Conservation (phyloP, 2,888 invertebrate species). For the Thera britannica region DNA sequence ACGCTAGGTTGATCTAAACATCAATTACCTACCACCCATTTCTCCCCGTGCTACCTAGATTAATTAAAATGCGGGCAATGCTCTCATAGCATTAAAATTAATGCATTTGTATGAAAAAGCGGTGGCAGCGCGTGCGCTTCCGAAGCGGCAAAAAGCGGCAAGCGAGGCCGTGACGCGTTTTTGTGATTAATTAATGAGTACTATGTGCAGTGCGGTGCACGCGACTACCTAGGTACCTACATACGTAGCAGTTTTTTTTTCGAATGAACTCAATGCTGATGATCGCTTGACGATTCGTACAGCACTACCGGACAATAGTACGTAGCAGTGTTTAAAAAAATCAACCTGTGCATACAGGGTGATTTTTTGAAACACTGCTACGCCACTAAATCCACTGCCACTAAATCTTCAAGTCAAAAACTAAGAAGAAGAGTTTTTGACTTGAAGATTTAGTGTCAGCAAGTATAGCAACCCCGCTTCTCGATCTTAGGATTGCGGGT, state of each 20-base stretch:
- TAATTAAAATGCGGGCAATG: slow-evolving; percentile 61
- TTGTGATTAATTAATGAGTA: slow-evolving; percentile 23
- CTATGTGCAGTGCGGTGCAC: slow-evolving; percentile 13
- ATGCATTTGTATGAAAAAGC: slow-evolving; percentile 60
- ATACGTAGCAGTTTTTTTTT: not conserved
- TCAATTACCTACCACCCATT: slow-evolving; percentile 25
- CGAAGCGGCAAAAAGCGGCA: slow-evolving; percentile 60
- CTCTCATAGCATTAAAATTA: slow-evolving; percentile 65
- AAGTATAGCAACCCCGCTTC: too few relatives aligned
- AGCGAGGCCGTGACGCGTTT: slow-evolving; percentile 41
- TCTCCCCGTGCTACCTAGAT: slow-evolving; percentile 38
- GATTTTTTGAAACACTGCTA: too few relatives aligned
- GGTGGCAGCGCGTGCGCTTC: slow-evolving; percentile 61
- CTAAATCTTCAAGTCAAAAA: too few relatives aligned
- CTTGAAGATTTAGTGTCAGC: too few relatives aligned
- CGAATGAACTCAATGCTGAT: too few relatives aligned
- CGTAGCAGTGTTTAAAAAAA: too few relatives aligned
- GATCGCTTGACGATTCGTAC: too few relatives aligned
- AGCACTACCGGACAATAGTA: too few relatives aligned
- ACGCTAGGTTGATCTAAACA: slow-evolving; percentile 9
- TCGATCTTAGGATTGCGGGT: too few relatives aligned
- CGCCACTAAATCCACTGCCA: too few relatives aligned
- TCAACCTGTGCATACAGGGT: too few relatives aligned
- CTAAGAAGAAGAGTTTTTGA: too few relatives aligned
- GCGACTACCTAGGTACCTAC: slow-evolving; percentile 8